Evolutionary conservation across 2,888 invertebrate species (phyloP), one percentile per base, ranked within the genome.

Genomic region (Orthonychiurus folsomi): DNA sequence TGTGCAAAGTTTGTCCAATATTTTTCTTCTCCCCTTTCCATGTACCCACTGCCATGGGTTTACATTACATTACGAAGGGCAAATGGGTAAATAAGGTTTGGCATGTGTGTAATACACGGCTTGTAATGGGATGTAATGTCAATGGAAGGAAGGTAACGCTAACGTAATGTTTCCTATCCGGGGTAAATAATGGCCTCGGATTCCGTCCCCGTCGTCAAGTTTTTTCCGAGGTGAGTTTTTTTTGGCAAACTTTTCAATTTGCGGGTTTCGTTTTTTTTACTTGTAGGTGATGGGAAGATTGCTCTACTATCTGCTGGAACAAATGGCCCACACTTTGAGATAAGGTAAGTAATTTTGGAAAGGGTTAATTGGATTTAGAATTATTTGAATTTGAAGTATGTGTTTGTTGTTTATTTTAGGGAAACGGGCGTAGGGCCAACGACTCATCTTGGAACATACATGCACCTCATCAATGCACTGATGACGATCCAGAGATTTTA

Each of bases 401-500:
- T n/a, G n/a, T n/a, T n/a, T n/a, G n/a, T n/a, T n/a, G n/a, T n/a
- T n/a, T n/a, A n/a, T n/a, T n/a, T n/a, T n/a, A n/a, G 59, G n/a
- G 59, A 59, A 24, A 66, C 69, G 1, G 72, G 72, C 59, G 71
- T 72, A 54, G 72, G 72, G 47, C 68, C 69, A 20, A 71, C 66
- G 20, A 72, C 72, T 50, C 72, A 72, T 61, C 69, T 72, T 68
- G 65, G 67, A 62, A 70, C 69, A 50, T 72, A 68, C 55, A 67
- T 72, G 15, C 70, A 70, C 59, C 68, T 72, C 52, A 72, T 72
- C 64, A 72, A 72, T 60, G 72, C 72, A 50, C 69, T 72, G 50
- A 72, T 70, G 70, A 69, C 66, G 24, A 69, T 72, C 64, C 72
- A 72, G 59, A 70, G 66, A 64, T 72, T 67, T 63, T 72, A 70